Evolutionary conservation across 2,888 invertebrate genomes (phyloP), one percentile per base, ranked within the genome.

Genomic region (Erynnis tages): DNA sequence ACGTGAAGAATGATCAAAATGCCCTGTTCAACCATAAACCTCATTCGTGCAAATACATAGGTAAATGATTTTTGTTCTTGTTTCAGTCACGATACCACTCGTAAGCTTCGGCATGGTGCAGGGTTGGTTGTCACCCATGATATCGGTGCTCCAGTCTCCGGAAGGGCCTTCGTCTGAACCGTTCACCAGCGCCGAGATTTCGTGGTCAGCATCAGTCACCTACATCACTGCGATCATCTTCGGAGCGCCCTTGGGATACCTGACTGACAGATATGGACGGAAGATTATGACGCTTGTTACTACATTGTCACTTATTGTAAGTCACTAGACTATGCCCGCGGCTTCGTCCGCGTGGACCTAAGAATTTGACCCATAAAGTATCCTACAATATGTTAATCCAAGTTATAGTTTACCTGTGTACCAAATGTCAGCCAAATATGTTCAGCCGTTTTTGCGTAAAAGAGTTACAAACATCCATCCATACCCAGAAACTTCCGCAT

Each of bases 101-200:
- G 66, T 88, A 2, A 86, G 78, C 59, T 88, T 88, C 65, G 88
- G 88, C 34, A 88, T 88, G 88, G 76, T 87, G 14, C 88, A 88
- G 57, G 88, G 88, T 21, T 88, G 88, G 88, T 46, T 89, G 29
- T 88, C 88, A 0, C 88, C 88, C n/a, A 89, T 88, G 88, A 76
- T 87, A 40, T 76, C 83, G 0, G 65, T 75, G 10, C 80, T 89
- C 6, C 80, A 82, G 65, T 83, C 87, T 0, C 49, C 77, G 0
- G 67, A 78, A 0, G 76, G 81, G 0, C 87, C 88, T 0, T 76
- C 79, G 0, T 71, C 72, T 8, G 71, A 73, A 30, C 79, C 82
- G 0, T 87, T 67, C 72, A 76, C 73, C 54, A 72, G 64, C 55
- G 63, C 68, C 0, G 84, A 87, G 55, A 79, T 87, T 59, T 86